Evolutionary conservation across 2,888 invertebrate genomes (phyloP).

Genomic region (Philonicus albiceps): DNA sequence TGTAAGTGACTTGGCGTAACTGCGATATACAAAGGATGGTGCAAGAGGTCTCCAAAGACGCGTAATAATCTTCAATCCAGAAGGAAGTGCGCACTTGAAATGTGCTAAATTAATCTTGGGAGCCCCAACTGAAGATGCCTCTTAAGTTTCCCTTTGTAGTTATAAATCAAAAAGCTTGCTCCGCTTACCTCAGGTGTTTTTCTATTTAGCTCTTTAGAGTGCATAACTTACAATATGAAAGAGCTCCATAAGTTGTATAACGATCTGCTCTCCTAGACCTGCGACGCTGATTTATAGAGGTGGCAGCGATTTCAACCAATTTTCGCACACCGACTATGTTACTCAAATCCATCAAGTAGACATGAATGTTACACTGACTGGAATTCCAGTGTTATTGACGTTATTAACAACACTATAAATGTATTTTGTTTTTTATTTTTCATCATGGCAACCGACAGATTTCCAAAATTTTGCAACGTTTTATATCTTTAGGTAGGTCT

Average conservation of each 20-base stretch:
- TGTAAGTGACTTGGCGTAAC: not conserved
- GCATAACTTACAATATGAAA: not conserved
- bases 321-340: not conserved
- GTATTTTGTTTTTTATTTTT: not conserved
- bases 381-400: not conserved
- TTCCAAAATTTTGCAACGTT: too few species aligned
- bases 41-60: not conserved
- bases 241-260: not conserved
- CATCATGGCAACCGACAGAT: not conserved
- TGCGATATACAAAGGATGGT: not conserved
- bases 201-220: not conserved
- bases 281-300: not conserved
- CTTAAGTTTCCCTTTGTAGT: not conserved
- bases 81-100: constrained; percentile 18
- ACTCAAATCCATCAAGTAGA: not conserved
- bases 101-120: not conserved
- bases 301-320: not conserved
- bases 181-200: not conserved
- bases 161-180: not conserved
- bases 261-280: not conserved
- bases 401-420: too few species aligned
- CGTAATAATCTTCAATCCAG: constrained; percentile 3
- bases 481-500: not conserved
- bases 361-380: not conserved
- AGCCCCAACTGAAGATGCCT: not conserved